These are phyloP conservation scores for Thalpophila matura DNA, from an alignment of 2,888 invertebrate genomes.

Conservation along the genomic window DNA sequence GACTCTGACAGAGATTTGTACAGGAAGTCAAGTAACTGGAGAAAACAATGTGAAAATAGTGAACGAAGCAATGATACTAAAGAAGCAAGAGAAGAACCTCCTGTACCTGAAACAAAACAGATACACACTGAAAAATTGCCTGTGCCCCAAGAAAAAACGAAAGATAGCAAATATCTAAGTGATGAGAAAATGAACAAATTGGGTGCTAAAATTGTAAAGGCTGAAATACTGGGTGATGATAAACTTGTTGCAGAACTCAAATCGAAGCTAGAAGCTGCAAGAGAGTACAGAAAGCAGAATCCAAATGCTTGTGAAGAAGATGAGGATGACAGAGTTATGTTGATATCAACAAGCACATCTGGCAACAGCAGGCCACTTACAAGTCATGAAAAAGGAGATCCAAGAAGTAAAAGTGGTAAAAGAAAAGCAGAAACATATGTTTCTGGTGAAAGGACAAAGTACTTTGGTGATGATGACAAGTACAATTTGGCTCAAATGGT, in stretches of 20 bases:
- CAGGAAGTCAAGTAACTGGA: constrained; percentile 72
- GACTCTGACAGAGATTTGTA: constrained; percentile 40
- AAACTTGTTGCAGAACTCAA: constrained; percentile 93
- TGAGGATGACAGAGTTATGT: constrained; percentile 91
- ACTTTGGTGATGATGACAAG: constrained; percentile 97
- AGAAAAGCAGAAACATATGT: constrained; percentile 93
- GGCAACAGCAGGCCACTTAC: constrained; percentile 93
- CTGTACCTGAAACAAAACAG: constrained; percentile 16
- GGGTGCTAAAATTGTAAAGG: constrained; percentile 97
- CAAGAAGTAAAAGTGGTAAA: constrained; percentile 84
- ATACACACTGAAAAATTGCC: neutral
- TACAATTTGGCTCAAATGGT: constrained; percentile 96
- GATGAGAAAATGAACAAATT: constrained; percentile 97
- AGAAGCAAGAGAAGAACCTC: constrained; percentile 22
- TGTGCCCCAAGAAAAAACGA: constrained; percentile 32
- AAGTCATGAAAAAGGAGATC: constrained; percentile 82
- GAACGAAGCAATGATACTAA: constrained; percentile 22
- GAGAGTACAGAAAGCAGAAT: constrained; percentile 87
- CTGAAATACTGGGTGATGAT: constrained; percentile 97
- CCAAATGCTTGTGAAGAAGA: constrained; percentile 75
- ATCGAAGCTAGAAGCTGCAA: constrained; percentile 93
- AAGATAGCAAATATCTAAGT: constrained; percentile 87
- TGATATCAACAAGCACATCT: constrained; percentile 92
- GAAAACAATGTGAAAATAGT: constrained; percentile 55
- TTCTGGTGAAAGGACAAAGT: constrained; percentile 94